Conservation (phyloP, 2,797 vertebrate species). For the Champsocephalus esox region DNA sequence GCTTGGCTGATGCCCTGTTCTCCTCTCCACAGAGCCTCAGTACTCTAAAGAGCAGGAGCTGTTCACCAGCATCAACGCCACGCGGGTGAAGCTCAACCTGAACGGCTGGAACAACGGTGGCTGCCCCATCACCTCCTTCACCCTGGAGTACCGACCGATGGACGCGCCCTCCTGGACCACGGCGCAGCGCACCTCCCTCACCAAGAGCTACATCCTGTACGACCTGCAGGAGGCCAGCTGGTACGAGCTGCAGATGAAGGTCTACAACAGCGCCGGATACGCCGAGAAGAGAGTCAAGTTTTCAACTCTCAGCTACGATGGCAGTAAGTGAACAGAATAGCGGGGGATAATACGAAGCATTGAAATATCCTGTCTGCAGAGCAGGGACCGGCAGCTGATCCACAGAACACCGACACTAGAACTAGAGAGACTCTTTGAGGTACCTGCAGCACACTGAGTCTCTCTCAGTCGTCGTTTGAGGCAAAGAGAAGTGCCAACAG, state of each 20-base stretch:
- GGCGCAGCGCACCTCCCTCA: slow-evolving; percentile 92
- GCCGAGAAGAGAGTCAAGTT: slow-evolving; percentile 96
- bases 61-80: slow-evolving; percentile 94
- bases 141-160: slow-evolving; percentile 91
- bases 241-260: slow-evolving; percentile 97
- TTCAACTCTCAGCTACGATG: slow-evolving; percentile 94
- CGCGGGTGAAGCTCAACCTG: slow-evolving; percentile 92
- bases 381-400: not conserved
- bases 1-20: not conserved
- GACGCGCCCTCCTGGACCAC: slow-evolving; percentile 93
- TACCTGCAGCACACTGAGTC: slow-evolving; percentile 16
- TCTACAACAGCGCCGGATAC: slow-evolving; percentile 96
- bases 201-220: slow-evolving; percentile 95
- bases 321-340: slow-evolving; percentile 88
- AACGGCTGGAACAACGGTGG: slow-evolving; percentile 97
- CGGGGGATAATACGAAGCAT: accelerated
- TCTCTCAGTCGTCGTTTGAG: slow-evolving; percentile 23
- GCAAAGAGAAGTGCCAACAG: slow-evolving; percentile 21
- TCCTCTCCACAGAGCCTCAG: slow-evolving; percentile 89
- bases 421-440: slow-evolving; percentile 11
- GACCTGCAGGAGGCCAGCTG: slow-evolving; percentile 97
- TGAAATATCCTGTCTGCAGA: slow-evolving; percentile 15
- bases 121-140: slow-evolving; percentile 96
- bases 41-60: slow-evolving; percentile 98
- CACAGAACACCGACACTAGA: slow-evolving; percentile 19